phyloP scores from a whole-genome alignment of 2,797 vertebrate genomes.

The Bucorvus abyssinicus region DNA sequence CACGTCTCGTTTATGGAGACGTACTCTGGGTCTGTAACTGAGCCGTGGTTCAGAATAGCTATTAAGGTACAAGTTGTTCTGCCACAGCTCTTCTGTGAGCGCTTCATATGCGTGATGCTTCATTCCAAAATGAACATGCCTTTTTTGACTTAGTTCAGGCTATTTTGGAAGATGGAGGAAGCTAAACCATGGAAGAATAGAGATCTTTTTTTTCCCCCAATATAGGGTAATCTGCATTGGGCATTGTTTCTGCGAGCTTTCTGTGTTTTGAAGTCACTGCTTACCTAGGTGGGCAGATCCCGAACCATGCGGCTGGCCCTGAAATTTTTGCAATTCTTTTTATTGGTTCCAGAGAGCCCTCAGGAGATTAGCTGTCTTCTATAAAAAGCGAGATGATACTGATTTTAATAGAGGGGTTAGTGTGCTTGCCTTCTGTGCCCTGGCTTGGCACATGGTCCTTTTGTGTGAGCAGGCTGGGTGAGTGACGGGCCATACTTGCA shows the following conservation, averaged over 20 bases:
- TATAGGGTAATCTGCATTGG: not conserved
- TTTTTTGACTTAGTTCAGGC: conserved; percentile 44
- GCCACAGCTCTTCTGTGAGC: conserved; percentile 17
- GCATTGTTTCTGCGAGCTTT: not conserved
- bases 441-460: not conserved
- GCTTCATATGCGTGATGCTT: not conserved
- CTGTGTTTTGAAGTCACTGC: not conserved
- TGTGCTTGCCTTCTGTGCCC: not conserved
- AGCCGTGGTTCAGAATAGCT: conserved; percentile 55
- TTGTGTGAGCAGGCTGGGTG: not conserved
- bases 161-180: conserved; percentile 49
- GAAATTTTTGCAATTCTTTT: not conserved
- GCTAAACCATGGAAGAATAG: not conserved
- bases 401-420: conserved; percentile 20
- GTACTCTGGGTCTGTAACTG: conserved; percentile 38
- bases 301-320: not conserved
- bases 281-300: not conserved
- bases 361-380: conserved; percentile 30
- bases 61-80: conserved; percentile 67
- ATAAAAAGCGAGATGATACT: conserved; percentile 39
- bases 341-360: not conserved
- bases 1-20: conserved; percentile 1
- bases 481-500: not conserved
- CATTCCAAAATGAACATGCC: conserved; percentile 56
- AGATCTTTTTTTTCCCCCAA: not conserved